phyloP scores from a whole-genome alignment of 1,140 invertebrate genomes.

The Lepidurus packardi region DNA sequence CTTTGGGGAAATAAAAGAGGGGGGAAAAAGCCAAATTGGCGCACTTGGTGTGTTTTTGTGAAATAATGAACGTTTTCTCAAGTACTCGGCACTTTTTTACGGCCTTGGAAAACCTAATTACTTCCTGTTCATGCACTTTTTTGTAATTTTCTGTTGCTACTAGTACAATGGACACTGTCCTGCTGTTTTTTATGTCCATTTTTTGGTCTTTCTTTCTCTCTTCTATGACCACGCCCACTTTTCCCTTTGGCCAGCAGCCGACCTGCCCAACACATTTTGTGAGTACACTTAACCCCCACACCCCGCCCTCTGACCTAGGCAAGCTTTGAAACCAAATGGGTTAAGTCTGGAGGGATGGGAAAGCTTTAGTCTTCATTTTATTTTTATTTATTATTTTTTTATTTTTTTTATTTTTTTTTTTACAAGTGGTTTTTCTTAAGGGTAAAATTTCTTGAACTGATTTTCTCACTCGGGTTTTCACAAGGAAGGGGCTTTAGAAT shows the following conservation, averaged over 20 bases:
- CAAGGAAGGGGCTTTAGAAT: neutral
- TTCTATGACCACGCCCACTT: slow-evolving; percentile 21
- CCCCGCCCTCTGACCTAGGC: neutral
- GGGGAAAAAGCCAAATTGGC: neutral
- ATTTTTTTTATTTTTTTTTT: too few relatives aligned
- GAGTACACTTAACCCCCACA: neutral
- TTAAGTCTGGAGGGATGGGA: too few relatives aligned
- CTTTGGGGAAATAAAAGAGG: neutral
- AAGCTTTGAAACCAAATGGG: too few relatives aligned
- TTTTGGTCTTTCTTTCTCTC: slow-evolving; percentile 15
- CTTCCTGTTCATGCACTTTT: slow-evolving; percentile 21
- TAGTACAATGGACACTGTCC: slow-evolving; percentile 18
- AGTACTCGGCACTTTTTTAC: slow-evolving; percentile 25
- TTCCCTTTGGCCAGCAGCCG: slow-evolving; percentile 17
- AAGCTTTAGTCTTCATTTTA: too few relatives aligned
- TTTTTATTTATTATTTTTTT: too few relatives aligned
- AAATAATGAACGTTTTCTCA: neutral
- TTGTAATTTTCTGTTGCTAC: slow-evolving; percentile 1
- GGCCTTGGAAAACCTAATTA: slow-evolving; percentile 13
- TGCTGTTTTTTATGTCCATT: slow-evolving; percentile 14
- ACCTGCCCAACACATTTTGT: slow-evolving; percentile 21
- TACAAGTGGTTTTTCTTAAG: too few relatives aligned
- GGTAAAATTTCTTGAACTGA: too few relatives aligned
- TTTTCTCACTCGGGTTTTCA: neutral
- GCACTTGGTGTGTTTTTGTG: neutral